Evolutionary conservation across 2,113 vertebrate genomes (phyloP), one percentile per base, ranked within the genome.

Genomic region (Pleuronectes platessa): DNA sequence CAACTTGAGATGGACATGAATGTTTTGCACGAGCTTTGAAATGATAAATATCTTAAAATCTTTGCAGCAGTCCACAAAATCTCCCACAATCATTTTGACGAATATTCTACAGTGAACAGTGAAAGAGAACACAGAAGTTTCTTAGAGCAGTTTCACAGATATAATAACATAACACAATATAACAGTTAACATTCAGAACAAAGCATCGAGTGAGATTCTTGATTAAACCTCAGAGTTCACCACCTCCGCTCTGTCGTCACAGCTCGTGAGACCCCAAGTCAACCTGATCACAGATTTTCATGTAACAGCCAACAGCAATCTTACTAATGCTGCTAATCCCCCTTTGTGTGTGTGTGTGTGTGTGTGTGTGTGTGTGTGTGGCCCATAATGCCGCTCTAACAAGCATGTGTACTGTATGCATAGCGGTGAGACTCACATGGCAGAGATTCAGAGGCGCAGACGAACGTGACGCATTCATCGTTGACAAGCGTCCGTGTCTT

Each of bases 241-340:
- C 14, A 49, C 47, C 47, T 49, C 40, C 40, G 11, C 40, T 12
- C 40, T 42, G 40, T 42, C 47, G 47, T 49, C 47, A 51, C 17
- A 51, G 47, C 47, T 51, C 47, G 47, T 51, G 47, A 51, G 47
- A 51, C 59, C 59, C 15, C 14, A 8, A 51, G 23, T 68, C 54
- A 45, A 68, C 66, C 59, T 53, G 55, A 3, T 78, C 37, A 49
- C 20, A 85, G 79, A 54, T 68, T 80, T 81, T 67, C 71, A 71
- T 9, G 67, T 58, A 47, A 72, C 0, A 31, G 24, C 51, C 45
- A 55, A 31, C 45, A 58, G 65, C 27, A 26, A 63, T 61, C 59
- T n/a, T n/a, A n/a, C 37, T 81, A 74, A 88, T 45, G 65, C 73
- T 53, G 65, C 75, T 90, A 92, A 92, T 89, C 87, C 47, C 40